Evolutionary conservation across 2,888 invertebrate genomes (phyloP).

Genomic region (Volucella inanis): DNA sequence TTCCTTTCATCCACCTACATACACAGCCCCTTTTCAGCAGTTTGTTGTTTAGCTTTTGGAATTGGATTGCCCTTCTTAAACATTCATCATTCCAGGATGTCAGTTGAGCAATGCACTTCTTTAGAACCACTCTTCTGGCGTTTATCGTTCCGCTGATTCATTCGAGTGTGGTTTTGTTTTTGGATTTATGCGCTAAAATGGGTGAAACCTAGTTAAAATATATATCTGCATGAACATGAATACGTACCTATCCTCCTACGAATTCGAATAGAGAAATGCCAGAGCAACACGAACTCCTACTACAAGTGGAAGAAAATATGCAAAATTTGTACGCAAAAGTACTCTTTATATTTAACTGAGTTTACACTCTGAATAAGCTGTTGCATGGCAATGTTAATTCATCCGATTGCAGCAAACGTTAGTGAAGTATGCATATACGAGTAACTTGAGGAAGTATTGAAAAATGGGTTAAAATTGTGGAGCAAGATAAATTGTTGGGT

Average conservation of each 20-base stretch:
- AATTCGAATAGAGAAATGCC: conserved; percentile 2
- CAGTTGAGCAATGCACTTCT: conserved; percentile 57
- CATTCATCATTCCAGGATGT: conserved; percentile 48
- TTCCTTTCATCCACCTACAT: background rate
- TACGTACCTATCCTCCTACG: no score
- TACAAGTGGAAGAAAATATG: conserved; percentile 51
- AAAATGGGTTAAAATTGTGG: no score
- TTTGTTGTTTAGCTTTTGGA: background rate
- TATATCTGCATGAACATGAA: background rate
- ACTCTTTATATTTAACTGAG: conserved; percentile 37
- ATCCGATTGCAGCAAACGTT: background rate
- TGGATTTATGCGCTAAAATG: conserved; percentile 1
- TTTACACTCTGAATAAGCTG: conserved; percentile 48
- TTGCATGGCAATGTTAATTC: conserved; percentile 36
- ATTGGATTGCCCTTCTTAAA: conserved; percentile 38
- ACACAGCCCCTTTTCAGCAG: background rate
- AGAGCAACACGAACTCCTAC: conserved; percentile 23
- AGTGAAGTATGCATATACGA: background rate
- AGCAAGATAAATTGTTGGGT: no score
- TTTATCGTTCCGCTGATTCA: conserved; percentile 21
- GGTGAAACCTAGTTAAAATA: background rate
- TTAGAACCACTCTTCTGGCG: conserved; percentile 11
- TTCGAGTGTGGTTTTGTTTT: background rate
- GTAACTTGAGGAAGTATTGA: background rate
- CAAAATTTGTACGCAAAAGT: conserved; percentile 44